Evolutionary conservation across 2,888 invertebrate genomes (phyloP), one percentile per base, ranked within the genome.

Genomic region (Dastarcus helophoroides): DNA sequence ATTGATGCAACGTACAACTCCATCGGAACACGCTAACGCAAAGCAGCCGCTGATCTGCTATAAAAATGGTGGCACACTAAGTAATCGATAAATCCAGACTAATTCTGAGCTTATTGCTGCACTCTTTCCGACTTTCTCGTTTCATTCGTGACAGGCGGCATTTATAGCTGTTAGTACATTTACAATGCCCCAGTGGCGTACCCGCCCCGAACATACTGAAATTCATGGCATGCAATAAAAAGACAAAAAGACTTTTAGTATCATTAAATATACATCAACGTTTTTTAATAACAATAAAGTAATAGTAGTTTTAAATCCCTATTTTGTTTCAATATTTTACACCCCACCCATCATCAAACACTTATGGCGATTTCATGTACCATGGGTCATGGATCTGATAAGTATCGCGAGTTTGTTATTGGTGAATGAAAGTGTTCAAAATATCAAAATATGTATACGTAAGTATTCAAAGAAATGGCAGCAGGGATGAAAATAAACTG

Each of bases 21-120:
- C 10, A 17, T 26, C 31, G 29, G 46, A 43, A 43, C 44, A 36
- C 31, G 37, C 42, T 44, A 40, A 41, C 44, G 46, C 44, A 48
- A 49, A 50, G 45, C 47, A 47, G 46, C 47, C 53, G 49, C 52
- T 48, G 51, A 49, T 54, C 50, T 42, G 42, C 36, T 46, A 50
- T 54, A 56, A 57, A 56, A 57, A 56, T 54, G 53, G 50, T 53
- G 51, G 53, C 50, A 48, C 49, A 49, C 50, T 53, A 50, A 51
- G 52, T 53, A 55, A 58, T 58, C 56, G 54, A 58, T 58, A 56
- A 56, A 58, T 56, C 56, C 56, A 48, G 54, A 55, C 58, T 56
- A 58, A 58, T 58, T 56, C 56, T 41, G 51, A 51, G 54, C 54
- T 56, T 56, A 57, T 54, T 56, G 55, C 53, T 41, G 40, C 40